phyloP scores from a whole-genome alignment of 2,113 vertebrate genomes.

The Hippocampus barbouri region DNA sequence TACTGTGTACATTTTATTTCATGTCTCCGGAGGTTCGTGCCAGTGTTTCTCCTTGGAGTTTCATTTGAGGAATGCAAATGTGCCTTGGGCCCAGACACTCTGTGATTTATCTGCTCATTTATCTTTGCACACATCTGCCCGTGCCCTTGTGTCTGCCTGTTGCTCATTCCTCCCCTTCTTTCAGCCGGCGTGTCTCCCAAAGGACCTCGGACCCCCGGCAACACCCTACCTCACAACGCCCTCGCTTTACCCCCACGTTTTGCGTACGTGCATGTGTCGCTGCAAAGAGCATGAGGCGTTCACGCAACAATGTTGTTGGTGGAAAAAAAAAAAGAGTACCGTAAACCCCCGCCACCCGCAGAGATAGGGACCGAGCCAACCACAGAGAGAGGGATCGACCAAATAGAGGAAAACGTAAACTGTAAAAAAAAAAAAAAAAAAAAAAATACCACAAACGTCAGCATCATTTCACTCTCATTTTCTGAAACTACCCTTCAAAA shows the following conservation, averaged over 20 bases:
- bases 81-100: constrained; percentile 67
- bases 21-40: constrained; percentile 51
- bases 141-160: constrained; percentile 76
- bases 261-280: constrained; percentile 16
- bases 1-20: constrained; percentile 47
- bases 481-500: too few relatives aligned
- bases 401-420: too few relatives aligned
- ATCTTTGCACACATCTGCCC: constrained; percentile 77
- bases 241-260: constrained; percentile 47
- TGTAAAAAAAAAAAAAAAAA: too few relatives aligned
- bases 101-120: constrained; percentile 78
- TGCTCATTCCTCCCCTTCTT: constrained; percentile 67
- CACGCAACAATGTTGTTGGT: not conserved
- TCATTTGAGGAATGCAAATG: constrained; percentile 77
- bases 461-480: too few relatives aligned
- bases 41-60: constrained; percentile 69
- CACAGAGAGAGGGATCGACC: too few relatives aligned
- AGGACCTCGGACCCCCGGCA: constrained; percentile 52
- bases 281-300: not conserved
- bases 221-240: constrained; percentile 13
- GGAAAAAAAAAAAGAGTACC: too few relatives aligned
- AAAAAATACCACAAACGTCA: too few relatives aligned
- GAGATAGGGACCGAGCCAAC: too few relatives aligned
- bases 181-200: constrained; percentile 53
- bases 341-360: too few relatives aligned